These are phyloP conservation scores for Acrocephalus kingi DNA, from an alignment of 2,113 vertebrate species.

Conservation along the genomic window DNA sequence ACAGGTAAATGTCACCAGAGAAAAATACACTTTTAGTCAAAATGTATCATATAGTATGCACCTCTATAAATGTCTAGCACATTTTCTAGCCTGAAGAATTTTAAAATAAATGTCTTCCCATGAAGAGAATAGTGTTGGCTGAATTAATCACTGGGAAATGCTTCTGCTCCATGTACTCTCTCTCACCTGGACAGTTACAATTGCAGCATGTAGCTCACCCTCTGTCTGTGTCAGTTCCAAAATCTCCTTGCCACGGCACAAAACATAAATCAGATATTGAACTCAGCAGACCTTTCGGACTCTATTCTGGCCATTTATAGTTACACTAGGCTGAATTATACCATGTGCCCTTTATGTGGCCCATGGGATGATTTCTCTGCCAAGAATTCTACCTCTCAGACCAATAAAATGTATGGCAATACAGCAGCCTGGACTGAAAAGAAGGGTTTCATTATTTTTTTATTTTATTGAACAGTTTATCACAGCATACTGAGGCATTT, in stretches of 20 bases:
- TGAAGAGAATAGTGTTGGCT: slow-evolving; percentile 13
- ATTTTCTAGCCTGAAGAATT: slow-evolving; percentile 32
- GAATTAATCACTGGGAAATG: slow-evolving; percentile 56
- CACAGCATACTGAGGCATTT: neutral
- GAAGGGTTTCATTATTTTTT: slow-evolving; percentile 42
- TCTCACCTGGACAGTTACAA: neutral
- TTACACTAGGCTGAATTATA: slow-evolving; percentile 23
- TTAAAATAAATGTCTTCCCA: slow-evolving; percentile 54
- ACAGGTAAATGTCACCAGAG: slow-evolving; percentile 55
- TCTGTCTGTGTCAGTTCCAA: slow-evolving; percentile 9
- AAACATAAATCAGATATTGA: slow-evolving; percentile 27
- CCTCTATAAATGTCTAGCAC: neutral
- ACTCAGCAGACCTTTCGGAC: slow-evolving; percentile 8
- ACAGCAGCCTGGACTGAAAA: neutral
- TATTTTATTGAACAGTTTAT: slow-evolving; percentile 52
- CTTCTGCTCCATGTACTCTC: slow-evolving; percentile 1
- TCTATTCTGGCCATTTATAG: slow-evolving; percentile 28
- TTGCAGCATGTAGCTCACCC: neutral
- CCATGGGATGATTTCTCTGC: neutral
- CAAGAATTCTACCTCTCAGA: slow-evolving; percentile 44
- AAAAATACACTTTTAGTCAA: slow-evolving; percentile 67
- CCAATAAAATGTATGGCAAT: slow-evolving; percentile 7
- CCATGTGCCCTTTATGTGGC: slow-evolving; percentile 20
- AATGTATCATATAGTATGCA: slow-evolving; percentile 47
- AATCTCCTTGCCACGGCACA: neutral